phyloP scores from a whole-genome alignment of 2,113 vertebrate genomes.

The Eudyptes chrysolophus region DNA sequence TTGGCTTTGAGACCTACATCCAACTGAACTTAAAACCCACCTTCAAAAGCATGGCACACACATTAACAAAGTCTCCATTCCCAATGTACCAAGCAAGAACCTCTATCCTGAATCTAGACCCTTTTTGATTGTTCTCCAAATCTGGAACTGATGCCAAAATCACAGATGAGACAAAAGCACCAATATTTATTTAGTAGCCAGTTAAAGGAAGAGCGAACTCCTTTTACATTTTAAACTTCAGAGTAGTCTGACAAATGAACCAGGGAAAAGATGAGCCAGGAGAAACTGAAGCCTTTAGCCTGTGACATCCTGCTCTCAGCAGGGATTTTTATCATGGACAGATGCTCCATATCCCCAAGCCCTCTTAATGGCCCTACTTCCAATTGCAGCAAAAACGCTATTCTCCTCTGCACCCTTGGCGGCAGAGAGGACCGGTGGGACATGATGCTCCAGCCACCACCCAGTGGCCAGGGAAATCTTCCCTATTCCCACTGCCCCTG shows the following conservation, averaged over 20 bases:
- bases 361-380: neutral
- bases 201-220: neutral
- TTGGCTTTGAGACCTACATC: neutral
- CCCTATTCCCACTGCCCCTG: neutral
- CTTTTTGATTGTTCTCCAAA: neutral
- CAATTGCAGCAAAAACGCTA: neutral
- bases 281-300: neutral
- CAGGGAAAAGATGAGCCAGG: neutral
- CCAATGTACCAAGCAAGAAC: neutral
- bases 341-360: neutral
- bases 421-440: neutral
- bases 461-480: neutral
- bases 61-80: neutral
- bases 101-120: neutral
- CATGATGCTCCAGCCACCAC: neutral
- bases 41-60: neutral
- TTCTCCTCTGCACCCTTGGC: neutral
- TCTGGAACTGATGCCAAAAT: neutral
- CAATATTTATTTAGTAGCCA: neutral
- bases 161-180: neutral
- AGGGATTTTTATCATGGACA: neutral
- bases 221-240: neutral
- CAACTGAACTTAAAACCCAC: neutral
- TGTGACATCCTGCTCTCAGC: neutral
- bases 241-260: neutral